These are phyloP conservation scores for Steinernema feltiae DNA, from an alignment of 1,140 invertebrate genomes.

Conservation along the genomic window DNA sequence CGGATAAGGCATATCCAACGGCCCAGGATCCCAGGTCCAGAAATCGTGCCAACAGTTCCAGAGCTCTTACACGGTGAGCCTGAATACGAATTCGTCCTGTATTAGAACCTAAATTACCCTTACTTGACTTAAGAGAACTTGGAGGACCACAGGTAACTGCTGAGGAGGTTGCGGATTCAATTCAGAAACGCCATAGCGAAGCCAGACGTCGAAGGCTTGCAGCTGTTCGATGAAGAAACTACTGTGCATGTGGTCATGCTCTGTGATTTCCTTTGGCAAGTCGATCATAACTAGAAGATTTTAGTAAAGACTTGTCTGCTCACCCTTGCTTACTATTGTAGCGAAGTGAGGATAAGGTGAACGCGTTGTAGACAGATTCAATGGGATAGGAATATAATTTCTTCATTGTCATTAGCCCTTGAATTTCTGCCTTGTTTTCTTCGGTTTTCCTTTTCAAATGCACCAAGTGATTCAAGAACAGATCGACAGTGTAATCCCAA, in stretches of 20 bases:
- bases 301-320: not conserved
- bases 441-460: not conserved
- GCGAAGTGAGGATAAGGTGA: slow-evolving; percentile 24
- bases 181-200: slow-evolving; percentile 71
- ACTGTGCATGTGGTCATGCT: slow-evolving; percentile 63
- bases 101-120: slow-evolving; percentile 14
- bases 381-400: not conserved
- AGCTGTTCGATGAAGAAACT: slow-evolving; percentile 96
- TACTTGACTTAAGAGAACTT: slow-evolving; percentile 89
- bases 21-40: slow-evolving; percentile 93
- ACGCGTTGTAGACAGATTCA: slow-evolving; percentile 59
- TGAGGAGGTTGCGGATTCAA: slow-evolving; percentile 72
- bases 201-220: slow-evolving; percentile 93
- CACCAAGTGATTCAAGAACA: slow-evolving; percentile 73
- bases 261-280: not conserved
- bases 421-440: not conserved
- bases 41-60: slow-evolving; percentile 89
- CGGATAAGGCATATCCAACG: slow-evolving; percentile 83
- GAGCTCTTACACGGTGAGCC: slow-evolving; percentile 77
- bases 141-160: slow-evolving; percentile 93
- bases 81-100: slow-evolving; percentile 27
- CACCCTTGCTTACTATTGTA: slow-evolving; percentile 40
- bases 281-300: slow-evolving; percentile 6
- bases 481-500: slow-evolving; percentile 92
- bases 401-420: not conserved